Evolutionary conservation across 2,888 invertebrate species (phyloP), one percentile per base, ranked within the genome.

Genomic region (Amiota mariae): DNA sequence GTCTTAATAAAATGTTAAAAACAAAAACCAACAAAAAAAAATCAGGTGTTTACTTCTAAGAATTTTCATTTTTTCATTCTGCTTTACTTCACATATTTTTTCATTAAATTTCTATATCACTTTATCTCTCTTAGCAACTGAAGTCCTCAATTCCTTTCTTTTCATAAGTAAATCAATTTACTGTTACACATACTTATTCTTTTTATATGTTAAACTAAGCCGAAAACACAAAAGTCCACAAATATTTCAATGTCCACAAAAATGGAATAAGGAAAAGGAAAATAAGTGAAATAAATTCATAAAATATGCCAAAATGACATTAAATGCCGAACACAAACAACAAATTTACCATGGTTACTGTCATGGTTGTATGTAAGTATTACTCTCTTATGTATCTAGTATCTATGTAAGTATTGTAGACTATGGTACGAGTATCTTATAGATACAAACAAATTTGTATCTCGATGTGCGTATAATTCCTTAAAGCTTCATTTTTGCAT

Each of bases 151-250:
- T 36, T 36, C 36, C 36, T 36, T 36, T 36, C 8, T 6, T 36
- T 2, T 36, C 24, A 6, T 9, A 18, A 74, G 75, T 80, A 85
- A 80, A 84, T 83, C 82, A 83, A 79, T 79, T 79, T 80, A 78
- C n/a, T 81, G 85, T 79, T 81, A 81, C 76, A 78, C 70, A 71
- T 71, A 74, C 72, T 72, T 36, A 9, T 13, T 11, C n/a, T 4
- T 36, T 36, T 36, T 24, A 36, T 36, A 36, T 46, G 63, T 79
- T 76, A 73, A 63, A 68, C 18, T 57, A 20, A 72, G 46, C 70
- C 56, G 49, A 63, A 46, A 66, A 54, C 54, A 54, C 8, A 68
- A 24, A 12, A 20, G 24, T 67, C 49, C 13, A 18, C 11, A 36
- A 63, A 36, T n/a, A 54, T 54, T n/a, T 12, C 12, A 54, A 0